Evolutionary conservation across 2,113 vertebrate genomes (phyloP).

Genomic region (Toxotes jaculatrix): DNA sequence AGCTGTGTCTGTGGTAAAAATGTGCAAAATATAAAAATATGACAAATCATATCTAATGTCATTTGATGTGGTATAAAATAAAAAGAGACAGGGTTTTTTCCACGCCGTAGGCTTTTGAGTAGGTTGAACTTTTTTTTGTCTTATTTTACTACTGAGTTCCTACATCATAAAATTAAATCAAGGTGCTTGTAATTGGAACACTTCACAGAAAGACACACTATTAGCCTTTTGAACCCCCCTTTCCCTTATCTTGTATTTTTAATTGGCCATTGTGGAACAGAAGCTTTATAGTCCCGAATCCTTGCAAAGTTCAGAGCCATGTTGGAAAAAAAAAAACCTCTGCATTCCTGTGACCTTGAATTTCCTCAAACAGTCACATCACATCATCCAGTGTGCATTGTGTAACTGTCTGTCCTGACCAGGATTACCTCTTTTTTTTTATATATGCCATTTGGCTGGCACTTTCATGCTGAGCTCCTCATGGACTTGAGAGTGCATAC

Average conservation of each 20-base stretch:
- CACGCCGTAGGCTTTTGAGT: neutral
- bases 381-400: constrained; percentile 33
- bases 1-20: too few species aligned
- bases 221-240: constrained; percentile 52
- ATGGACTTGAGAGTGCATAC: constrained; percentile 62
- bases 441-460: constrained; percentile 51
- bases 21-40: too few species aligned
- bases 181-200: constrained; percentile 29
- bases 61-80: neutral
- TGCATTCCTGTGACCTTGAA: constrained; percentile 53
- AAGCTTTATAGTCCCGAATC: constrained; percentile 24
- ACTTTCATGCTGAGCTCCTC: constrained; percentile 59
- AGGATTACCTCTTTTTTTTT: constrained; percentile 45
- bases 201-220: constrained; percentile 38
- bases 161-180: constrained; percentile 32
- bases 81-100: neutral
- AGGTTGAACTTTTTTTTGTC: neutral
- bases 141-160: neutral
- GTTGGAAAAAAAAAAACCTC: neutral
- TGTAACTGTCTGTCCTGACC: constrained; percentile 37
- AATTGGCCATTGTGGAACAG: constrained; percentile 44
- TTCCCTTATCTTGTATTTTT: constrained; percentile 54
- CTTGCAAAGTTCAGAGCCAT: constrained; percentile 38
- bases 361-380: constrained; percentile 22
- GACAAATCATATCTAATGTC: too few species aligned